Evolutionary conservation across 2,888 invertebrate genomes (phyloP), one percentile per base, ranked within the genome.

Genomic region (Conus canariensis): DNA sequence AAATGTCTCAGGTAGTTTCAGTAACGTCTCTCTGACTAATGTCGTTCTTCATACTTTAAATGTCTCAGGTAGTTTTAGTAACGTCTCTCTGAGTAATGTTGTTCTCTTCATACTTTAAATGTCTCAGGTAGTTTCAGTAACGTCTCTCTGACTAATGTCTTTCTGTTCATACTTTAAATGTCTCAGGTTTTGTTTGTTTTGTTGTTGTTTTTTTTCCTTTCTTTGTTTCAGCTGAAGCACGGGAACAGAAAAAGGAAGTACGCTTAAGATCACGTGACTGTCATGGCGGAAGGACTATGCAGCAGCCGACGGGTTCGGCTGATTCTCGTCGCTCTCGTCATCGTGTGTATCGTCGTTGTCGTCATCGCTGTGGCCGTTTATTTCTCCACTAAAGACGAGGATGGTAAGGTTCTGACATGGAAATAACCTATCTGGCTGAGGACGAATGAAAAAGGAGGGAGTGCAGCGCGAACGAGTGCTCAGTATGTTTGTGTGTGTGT

Each of bases 221-320:
- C 0, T 8, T n/a, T n/a, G 64, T 64, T 64, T 64, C 64, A 64
- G 64, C 16, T 64, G 64, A 64, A 64, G 8, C 74, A 10, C n/a
- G n/a, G 25, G 45, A 80, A 2, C 12, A 19, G 30, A 45, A 45
- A 10, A 30, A 25, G 45, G 80, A 30, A 80, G 45, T 56, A 6
- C 45, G 19, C 30, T 30, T 12, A 30, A 10, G n/a, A n/a, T 56
- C 80, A 80, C 80, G 80, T 80, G 80, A 80, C 80, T 80, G 80
- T 80, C 80, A 80, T 80, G 80, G 80, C 80, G 80, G 80, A 80
- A 45, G 80, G 80, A 14, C 16, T 80, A 45, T 80, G 80, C 45
- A 80, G 80, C 80, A 80, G 80, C 16, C 30, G 45, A 16, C 30
- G 80, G 14, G 45, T 45, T n/a, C 30, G 45, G 12, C 45, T 80